These are phyloP conservation scores for Glomeris maerens DNA, from an alignment of 1,140 invertebrate genomes.

Conservation along the genomic window DNA sequence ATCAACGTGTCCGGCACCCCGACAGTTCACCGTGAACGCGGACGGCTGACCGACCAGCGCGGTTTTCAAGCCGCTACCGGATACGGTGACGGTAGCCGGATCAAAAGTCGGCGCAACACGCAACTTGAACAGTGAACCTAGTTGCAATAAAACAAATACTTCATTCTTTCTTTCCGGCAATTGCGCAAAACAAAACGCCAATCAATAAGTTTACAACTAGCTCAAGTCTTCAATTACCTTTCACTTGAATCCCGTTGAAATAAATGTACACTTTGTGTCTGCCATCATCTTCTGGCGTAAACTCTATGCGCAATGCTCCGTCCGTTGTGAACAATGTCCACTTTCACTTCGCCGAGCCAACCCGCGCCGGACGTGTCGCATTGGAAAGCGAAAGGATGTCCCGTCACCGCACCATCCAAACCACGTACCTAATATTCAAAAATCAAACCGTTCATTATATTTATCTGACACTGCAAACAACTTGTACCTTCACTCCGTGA, in stretches of 20 bases:
- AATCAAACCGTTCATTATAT: neutral
- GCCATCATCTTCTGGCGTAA: conserved; percentile 73
- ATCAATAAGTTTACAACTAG: too few species aligned
- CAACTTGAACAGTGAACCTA: conserved; percentile 42
- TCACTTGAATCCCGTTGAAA: conserved; percentile 91
- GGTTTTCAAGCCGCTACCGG: conserved; percentile 48
- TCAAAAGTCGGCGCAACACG: conserved; percentile 36
- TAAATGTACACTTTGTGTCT: conserved; percentile 87
- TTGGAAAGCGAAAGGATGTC: conserved; percentile 64
- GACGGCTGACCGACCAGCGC: conserved; percentile 45
- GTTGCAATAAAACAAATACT: conserved; percentile 17
- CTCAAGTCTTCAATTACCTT: too few species aligned
- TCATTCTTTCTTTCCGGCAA: too few species aligned
- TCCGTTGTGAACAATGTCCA: conserved; percentile 62
- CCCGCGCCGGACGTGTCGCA: conserved; percentile 70
- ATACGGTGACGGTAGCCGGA: conserved; percentile 34
- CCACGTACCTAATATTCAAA: conserved; percentile 38
- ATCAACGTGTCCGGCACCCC: conserved; percentile 36
- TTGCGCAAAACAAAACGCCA: neutral
- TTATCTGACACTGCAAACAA: conserved; percentile 4
- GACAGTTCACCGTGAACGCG: conserved; percentile 41
- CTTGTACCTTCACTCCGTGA: conserved; percentile 57
- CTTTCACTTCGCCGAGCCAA: conserved; percentile 66
- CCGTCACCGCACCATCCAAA: conserved; percentile 55
- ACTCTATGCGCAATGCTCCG: conserved; percentile 63